Base-by-base conservation (phyloP, 2,113 vertebrate species). In the Todiramphus saurophagus region DNA sequence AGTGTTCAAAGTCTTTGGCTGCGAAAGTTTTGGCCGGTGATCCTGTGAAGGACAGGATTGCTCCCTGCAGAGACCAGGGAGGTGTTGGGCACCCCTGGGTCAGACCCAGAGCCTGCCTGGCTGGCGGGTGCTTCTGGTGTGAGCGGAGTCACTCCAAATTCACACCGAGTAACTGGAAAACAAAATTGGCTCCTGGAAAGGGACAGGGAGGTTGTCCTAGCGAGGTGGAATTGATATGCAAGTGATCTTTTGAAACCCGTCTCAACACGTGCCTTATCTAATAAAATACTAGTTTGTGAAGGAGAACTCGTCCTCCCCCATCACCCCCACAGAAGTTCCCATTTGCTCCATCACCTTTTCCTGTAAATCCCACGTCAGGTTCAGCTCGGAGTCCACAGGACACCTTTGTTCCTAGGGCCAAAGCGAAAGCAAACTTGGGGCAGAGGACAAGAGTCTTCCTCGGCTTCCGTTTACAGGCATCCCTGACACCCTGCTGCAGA, bases 181-280 rank as follows among this genome's bases (percentile, higher is more conserved):
- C 58, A 73, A 33, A 90, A n/a, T 3, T 89, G 76, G 27, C 60
- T 92, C n/a, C 64, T 83, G 73, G 74, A 56, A 63, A 72, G 53
- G 72, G 59, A 53, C 60, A 53, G 73, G 56, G 56, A 90, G 48
- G 46, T 66, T 81, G 46, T 83, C 60, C 68, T 55, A 39, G 68
- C 50, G 44, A n/a, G 55, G 72, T 85, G 75, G 90, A 78, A 75
- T 48, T 77, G 88, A 81, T 89, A 75, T 93, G 90, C 95, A 94
- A 92, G 86, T 94, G 93, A 55, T 93, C 92, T 94, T 93, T 76
- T 73, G 92, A 68, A 88, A 91, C 53, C 35, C 33, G 78, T 89
- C 95, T 96, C 80, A 84, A 87, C 58, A 94, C 16, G 96, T 97
- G 96, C 96, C 96, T 97, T 97, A 97, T 79, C 81, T 92, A 82